These are phyloP conservation scores for Colletes latitarsis DNA, from an alignment of 1,140 invertebrate genomes.

Conservation along the genomic window DNA sequence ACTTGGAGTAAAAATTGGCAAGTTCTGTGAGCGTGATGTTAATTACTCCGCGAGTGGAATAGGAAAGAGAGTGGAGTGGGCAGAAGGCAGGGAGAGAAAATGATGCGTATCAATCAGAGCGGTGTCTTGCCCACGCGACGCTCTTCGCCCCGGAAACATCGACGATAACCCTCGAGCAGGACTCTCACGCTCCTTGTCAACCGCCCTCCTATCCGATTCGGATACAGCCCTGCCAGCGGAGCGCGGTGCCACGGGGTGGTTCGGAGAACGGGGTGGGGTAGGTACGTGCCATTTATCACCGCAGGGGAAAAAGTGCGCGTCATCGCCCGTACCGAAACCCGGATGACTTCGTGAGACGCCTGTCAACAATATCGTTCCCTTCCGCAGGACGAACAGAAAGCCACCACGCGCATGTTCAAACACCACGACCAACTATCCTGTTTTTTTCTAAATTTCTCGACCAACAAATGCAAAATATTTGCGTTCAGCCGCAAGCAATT, in stretches of 20 bases:
- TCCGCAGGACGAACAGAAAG: constrained; percentile 16
- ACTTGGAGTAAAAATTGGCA: no score
- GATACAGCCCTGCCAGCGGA: constrained; percentile 29
- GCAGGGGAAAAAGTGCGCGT: constrained; percentile 74
- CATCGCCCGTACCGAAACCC: constrained; percentile 73
- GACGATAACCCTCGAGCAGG: constrained; percentile 46
- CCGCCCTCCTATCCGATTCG: constrained; percentile 37
- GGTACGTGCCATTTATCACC: constrained; percentile 76
- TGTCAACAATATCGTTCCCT: constrained; percentile 75
- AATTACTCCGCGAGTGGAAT: constrained; percentile 1
- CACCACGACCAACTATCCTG: no score
- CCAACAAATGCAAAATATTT: background rate
- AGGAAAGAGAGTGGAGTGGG: background rate
- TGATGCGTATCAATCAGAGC: constrained; percentile 72
- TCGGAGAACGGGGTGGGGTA: constrained; percentile 37
- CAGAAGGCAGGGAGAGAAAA: constrained; percentile 12
- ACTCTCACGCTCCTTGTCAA: constrained; percentile 67
- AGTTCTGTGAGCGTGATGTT: background rate
- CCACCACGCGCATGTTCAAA: background rate
- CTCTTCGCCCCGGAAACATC: constrained; percentile 50
- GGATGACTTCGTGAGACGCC: constrained; percentile 76
- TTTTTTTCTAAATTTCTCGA: background rate
- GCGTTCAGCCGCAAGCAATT: no score
- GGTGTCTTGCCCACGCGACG: constrained; percentile 69
- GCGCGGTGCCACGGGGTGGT: constrained; percentile 27